Conservation (phyloP, 2,113 vertebrate species). For the Albula glossodonta region DNA sequence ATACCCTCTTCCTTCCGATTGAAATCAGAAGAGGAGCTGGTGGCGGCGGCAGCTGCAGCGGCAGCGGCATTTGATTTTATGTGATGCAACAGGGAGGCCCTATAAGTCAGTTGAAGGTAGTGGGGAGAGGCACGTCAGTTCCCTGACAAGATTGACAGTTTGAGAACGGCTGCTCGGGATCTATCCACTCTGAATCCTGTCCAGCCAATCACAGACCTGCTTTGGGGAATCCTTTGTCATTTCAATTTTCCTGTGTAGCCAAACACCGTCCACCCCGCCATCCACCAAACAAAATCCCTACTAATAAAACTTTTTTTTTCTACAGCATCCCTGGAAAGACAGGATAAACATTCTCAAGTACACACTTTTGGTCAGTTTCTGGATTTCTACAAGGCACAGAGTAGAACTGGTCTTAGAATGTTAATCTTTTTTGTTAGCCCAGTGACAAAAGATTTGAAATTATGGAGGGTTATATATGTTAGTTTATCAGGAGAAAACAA, state of each 20-base stretch:
- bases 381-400: neutral
- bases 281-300: neutral
- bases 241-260: constrained; percentile 31
- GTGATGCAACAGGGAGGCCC: neutral
- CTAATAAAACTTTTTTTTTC: neutral
- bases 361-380: neutral
- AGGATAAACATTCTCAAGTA: neutral
- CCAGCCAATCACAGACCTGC: constrained; percentile 30
- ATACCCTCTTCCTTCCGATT: too few species aligned
- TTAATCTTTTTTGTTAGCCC: too few species aligned
- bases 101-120: neutral
- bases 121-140: neutral
- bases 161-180: constrained; percentile 17
- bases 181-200: constrained; percentile 32
- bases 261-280: neutral
- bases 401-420: too few species aligned
- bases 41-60: too few species aligned
- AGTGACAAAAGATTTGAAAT: too few species aligned
- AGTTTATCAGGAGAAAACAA: constrained; percentile 9
- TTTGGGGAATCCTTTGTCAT: constrained; percentile 32
- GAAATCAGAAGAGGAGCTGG: too few species aligned
- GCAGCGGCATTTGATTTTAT: too few species aligned
- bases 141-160: neutral
- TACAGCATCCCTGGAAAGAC: neutral
- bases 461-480: too few species aligned